These are phyloP conservation scores for Oreohelix idahoensis DNA, from an alignment of 1,140 invertebrate genomes.

Conservation along the genomic window DNA sequence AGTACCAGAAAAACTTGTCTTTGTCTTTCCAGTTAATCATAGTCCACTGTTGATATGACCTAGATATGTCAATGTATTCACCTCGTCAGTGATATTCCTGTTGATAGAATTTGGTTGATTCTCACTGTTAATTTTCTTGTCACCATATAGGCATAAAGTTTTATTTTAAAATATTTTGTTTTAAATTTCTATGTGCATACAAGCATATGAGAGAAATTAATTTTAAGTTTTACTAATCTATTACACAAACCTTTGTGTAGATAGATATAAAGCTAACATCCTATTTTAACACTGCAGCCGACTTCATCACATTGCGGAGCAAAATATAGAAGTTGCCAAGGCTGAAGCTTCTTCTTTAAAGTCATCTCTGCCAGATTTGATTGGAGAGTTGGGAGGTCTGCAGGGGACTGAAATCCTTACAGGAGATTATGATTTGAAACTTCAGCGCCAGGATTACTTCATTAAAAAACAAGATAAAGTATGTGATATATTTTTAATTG, in stretches of 20 bases:
- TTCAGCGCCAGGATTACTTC: constrained; percentile 68
- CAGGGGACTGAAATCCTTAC: constrained; percentile 63
- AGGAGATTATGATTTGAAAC: constrained; percentile 69
- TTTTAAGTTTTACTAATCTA: too few species aligned
- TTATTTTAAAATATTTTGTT: too few species aligned
- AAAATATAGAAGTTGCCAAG: constrained; percentile 39
- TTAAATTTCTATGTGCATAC: too few species aligned
- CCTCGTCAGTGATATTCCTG: too few species aligned
- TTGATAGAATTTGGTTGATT: too few species aligned
- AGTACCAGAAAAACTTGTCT: too few species aligned
- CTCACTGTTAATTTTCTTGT: too few species aligned
- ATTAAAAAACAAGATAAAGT: constrained; percentile 67
- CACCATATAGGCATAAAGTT: too few species aligned
- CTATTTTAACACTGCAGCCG: neutral
- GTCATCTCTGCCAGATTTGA: constrained; percentile 55
- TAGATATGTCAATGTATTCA: too few species aligned
- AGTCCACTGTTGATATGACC: too few species aligned
- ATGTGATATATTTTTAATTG: neutral
- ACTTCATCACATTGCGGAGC: neutral
- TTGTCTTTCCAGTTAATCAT: too few species aligned
- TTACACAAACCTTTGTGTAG: neutral
- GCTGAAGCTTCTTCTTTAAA: constrained; percentile 44
- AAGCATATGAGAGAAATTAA: too few species aligned
- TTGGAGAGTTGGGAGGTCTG: constrained; percentile 58
- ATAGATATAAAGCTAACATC: neutral